These are phyloP conservation scores for Prosapia bicincta DNA, from an alignment of 2,888 invertebrate genomes.

Conservation along the genomic window DNA sequence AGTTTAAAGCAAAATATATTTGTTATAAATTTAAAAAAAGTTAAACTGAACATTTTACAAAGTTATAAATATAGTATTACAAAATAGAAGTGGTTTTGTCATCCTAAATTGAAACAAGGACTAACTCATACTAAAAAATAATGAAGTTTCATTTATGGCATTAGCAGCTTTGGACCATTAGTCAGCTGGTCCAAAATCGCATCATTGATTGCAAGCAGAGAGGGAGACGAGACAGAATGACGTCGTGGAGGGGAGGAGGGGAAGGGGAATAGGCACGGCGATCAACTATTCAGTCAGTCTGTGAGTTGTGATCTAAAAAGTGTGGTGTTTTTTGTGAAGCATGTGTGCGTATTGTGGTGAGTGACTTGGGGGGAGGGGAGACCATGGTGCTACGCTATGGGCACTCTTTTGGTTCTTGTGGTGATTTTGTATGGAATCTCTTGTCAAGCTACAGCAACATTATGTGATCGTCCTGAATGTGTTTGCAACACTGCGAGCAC, in stretches of 20 bases:
- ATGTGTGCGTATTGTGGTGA: not conserved
- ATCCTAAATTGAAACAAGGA: too few species aligned
- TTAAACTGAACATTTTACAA: too few species aligned
- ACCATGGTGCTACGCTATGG: not conserved
- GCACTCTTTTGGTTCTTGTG: not conserved
- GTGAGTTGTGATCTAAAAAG: conserved; percentile 2
- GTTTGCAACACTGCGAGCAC: not conserved
- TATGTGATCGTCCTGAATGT: not conserved
- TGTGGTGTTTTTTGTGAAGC: not conserved
- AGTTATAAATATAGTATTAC: too few species aligned
- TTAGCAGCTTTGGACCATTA: too few species aligned
- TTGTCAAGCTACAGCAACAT: not conserved
- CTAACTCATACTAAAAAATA: too few species aligned
- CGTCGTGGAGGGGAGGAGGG: not conserved
- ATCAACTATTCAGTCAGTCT: conserved; percentile 13
- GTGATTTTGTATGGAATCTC: not conserved
- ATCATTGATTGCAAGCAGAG: not conserved
- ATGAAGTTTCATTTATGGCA: too few species aligned
- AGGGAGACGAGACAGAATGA: not conserved
- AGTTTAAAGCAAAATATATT: too few species aligned
- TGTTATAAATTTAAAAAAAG: too few species aligned
- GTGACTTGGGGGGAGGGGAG: not conserved
- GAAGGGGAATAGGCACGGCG: not conserved
- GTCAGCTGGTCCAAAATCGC: not conserved
- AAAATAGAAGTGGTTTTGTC: too few species aligned